Percentiles rank a stretch among this genome's conserved stretches.
Conservation (phyloP, 1,140 invertebrate genomes). For the Heliothis virescens region DNA sequence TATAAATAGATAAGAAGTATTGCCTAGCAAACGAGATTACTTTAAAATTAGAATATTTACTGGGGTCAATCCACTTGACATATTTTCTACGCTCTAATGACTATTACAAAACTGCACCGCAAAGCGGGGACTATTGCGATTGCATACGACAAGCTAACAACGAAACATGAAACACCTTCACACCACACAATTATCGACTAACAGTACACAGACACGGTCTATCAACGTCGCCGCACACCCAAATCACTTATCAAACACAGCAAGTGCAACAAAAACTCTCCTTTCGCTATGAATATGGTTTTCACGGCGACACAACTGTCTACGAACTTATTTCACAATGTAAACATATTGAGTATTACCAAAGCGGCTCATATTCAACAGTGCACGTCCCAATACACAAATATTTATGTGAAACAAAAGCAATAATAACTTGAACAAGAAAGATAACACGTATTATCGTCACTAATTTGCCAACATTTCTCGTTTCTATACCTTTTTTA, state of each 20-base stretch:
- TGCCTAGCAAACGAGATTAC: slow-evolving; percentile 40
- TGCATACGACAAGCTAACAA: slow-evolving; percentile 52
- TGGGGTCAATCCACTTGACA: slow-evolving; percentile 77
- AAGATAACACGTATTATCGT: slow-evolving; percentile 79
- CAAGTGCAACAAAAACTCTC: slow-evolving; percentile 72
- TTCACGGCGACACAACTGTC: slow-evolving; percentile 67
- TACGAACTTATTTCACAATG: slow-evolving; percentile 73
- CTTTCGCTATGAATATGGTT: slow-evolving; percentile 76
- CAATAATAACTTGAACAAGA: slow-evolving; percentile 56
- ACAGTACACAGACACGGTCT: slow-evolving; percentile 71
- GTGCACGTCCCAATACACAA: slow-evolving; percentile 47
- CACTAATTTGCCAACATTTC: slow-evolving; percentile 83
- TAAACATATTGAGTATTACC: slow-evolving; percentile 75
- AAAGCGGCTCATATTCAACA: slow-evolving; percentile 43
- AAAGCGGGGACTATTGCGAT: slow-evolving; percentile 71
- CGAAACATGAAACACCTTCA: slow-evolving; percentile 50
- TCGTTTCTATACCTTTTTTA: slow-evolving; percentile 81
- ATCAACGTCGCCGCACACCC: slow-evolving; percentile 66
- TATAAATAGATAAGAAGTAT: slow-evolving; percentile 17
- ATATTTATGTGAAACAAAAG: slow-evolving; percentile 54
- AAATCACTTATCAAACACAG: slow-evolving; percentile 67
- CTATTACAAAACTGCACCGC: slow-evolving; percentile 82
- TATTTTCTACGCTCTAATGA: slow-evolving; percentile 84
- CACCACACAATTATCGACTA: slow-evolving; percentile 67
- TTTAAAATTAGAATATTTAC: slow-evolving; percentile 57